Evolutionary conservation across 2,797 vertebrate species (phyloP).

Genomic region (Oceanodroma leucorhoa): DNA sequence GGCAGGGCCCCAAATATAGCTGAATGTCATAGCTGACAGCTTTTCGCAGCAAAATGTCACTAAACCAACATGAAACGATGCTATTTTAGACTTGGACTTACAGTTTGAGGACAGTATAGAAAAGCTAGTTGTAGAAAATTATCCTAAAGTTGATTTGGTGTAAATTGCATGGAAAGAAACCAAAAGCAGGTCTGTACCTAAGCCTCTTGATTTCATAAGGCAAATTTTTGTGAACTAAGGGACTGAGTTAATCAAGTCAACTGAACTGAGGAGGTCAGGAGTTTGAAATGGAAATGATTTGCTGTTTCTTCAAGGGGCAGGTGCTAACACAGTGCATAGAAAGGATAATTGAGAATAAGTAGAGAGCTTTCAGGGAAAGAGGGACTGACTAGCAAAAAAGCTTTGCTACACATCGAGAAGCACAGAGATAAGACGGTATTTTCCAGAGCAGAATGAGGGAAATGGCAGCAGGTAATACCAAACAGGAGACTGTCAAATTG

Average conservation of each 20-base stretch:
- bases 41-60: constrained; percentile 36
- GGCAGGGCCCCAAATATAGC: neutral
- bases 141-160: neutral
- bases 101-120: neutral
- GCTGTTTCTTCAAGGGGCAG: neutral
- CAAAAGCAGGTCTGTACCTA: neutral
- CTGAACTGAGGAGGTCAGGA: neutral
- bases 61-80: neutral
- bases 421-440: neutral
- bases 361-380: neutral
- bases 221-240: neutral
- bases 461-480: neutral
- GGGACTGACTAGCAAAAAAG: neutral
- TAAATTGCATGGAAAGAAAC: neutral
- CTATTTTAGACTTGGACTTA: constrained; percentile 8
- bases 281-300: neutral
- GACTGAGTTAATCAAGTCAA: neutral
- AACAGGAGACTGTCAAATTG: neutral
- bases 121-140: neutral
- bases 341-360: neutral
- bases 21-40: constrained; percentile 7
- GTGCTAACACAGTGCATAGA: neutral
- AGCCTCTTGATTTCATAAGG: neutral
- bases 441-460: neutral
- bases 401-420: neutral